Evolutionary conservation across 2,888 invertebrate species (phyloP).

Genomic region (Caenorhabditis sp.): DNA sequence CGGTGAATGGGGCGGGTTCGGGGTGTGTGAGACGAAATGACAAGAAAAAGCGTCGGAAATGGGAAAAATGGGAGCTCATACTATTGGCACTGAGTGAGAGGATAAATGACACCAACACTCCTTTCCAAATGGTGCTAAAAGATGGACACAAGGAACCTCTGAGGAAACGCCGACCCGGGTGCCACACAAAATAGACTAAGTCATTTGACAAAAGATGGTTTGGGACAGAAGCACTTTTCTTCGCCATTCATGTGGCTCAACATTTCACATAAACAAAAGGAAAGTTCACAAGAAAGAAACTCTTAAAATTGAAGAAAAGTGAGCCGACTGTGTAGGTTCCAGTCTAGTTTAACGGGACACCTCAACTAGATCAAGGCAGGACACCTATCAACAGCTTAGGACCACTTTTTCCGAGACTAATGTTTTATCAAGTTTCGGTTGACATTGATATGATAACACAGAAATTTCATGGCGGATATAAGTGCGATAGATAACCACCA

Average conservation of each 20-base stretch:
- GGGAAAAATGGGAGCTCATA: slow-evolving; percentile 37
- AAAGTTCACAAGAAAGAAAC: slow-evolving; percentile 7
- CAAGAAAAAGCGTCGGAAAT: slow-evolving; percentile 48
- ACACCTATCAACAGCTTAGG: too few relatives aligned
- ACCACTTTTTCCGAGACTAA: too few relatives aligned
- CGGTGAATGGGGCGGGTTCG: slow-evolving; percentile 1
- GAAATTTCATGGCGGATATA: slow-evolving; percentile 4
- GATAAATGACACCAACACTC: slow-evolving; percentile 48
- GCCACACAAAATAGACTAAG: slow-evolving; percentile 15
- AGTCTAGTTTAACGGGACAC: too few relatives aligned
- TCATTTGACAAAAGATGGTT: slow-evolving; percentile 57
- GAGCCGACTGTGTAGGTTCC: too few relatives aligned
- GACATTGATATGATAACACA: neutral
- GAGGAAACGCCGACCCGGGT: slow-evolving; percentile 27
- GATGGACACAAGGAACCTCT: slow-evolving; percentile 41
- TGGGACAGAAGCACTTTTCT: slow-evolving; percentile 48
- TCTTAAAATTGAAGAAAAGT: neutral
- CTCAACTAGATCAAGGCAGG: too few relatives aligned
- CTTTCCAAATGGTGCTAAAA: slow-evolving; percentile 20
- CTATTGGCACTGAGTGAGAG: slow-evolving; percentile 48
- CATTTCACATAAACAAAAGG: slow-evolving; percentile 41
- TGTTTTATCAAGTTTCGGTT: too few relatives aligned
- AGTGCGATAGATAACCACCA: slow-evolving; percentile 45
- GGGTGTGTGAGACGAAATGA: neutral
- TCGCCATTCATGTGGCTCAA: slow-evolving; percentile 11